Percentiles rank a stretch among this genome's conserved stretches.
Evolutionary conservation across 2,797 vertebrate genomes (phyloP).

Genomic region (Sitta carolinensis): DNA sequence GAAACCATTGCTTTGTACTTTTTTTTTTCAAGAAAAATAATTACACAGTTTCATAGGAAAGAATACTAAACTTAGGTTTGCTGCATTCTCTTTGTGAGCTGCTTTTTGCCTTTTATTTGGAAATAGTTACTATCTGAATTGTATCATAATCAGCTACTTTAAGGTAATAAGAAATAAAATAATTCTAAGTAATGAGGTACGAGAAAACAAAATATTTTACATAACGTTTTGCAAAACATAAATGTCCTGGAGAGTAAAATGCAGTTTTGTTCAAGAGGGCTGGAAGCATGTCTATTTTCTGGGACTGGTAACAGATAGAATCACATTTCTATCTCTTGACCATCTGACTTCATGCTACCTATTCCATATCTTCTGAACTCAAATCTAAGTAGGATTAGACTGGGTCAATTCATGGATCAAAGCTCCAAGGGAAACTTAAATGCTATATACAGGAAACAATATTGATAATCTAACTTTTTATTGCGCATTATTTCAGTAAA

Average conservation of each 20-base stretch:
- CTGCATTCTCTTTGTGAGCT: background rate
- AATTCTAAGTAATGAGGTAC: background rate
- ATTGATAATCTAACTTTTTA: background rate
- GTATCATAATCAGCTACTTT: background rate
- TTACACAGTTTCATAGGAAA: background rate
- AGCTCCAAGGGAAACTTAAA: background rate
- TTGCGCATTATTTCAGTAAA: conserved; percentile 4
- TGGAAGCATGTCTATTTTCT: background rate
- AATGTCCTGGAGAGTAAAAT: background rate
- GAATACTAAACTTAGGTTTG: background rate
- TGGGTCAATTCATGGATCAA: background rate
- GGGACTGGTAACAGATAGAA: background rate
- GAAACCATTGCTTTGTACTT: background rate
- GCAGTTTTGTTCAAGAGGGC: fast-evolving
- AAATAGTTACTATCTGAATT: background rate
- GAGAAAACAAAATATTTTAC: background rate
- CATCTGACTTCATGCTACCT: background rate
- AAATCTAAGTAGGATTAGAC: background rate
- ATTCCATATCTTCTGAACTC: background rate
- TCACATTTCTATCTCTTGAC: background rate
- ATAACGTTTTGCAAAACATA: background rate
- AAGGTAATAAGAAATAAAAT: background rate
- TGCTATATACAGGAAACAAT: background rate
- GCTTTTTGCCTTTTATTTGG: background rate
- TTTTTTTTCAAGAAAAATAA: background rate